Conservation (phyloP, 1,140 invertebrate species). For the Spodoptera litura region DNA sequence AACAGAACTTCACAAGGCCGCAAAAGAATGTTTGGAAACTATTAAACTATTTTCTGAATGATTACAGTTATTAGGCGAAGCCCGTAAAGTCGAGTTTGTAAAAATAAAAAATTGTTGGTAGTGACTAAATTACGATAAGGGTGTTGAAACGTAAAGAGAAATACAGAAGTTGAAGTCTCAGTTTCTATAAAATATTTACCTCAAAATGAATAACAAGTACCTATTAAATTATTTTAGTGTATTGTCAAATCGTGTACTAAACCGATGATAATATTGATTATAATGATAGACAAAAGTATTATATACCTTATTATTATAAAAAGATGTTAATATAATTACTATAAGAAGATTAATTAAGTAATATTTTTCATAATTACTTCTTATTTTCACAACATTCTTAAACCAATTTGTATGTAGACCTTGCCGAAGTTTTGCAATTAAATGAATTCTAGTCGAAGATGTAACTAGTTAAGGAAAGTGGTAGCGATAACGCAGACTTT, state of each 20-base stretch:
- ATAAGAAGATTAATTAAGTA: too few species aligned
- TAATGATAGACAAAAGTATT: too few species aligned
- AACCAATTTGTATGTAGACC: constrained; percentile 18
- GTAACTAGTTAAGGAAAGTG: constrained; percentile 11
- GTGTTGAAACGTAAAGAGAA: not conserved
- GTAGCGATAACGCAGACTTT: constrained; percentile 15
- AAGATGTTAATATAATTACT: too few species aligned
- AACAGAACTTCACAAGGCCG: constrained; percentile 24
- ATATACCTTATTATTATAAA: too few species aligned
- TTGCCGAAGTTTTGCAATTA: constrained; percentile 8
- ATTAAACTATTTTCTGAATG: constrained; percentile 35
- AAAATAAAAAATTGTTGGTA: constrained; percentile 17
- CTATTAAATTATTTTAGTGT: too few species aligned
- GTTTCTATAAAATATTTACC: not conserved
- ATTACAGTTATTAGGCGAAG: constrained; percentile 30
- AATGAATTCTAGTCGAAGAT: constrained; percentile 33
- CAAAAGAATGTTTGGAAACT: constrained; percentile 38
- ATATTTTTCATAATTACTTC: too few species aligned
- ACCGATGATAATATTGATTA: not conserved
- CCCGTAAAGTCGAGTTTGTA: constrained; percentile 22
- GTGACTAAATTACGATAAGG: not conserved
- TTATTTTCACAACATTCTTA: not conserved
- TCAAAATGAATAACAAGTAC: not conserved
- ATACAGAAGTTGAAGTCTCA: not conserved
- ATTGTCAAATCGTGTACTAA: not conserved